Evolutionary conservation across 2,888 invertebrate genomes (phyloP).

Genomic region (Chloroclystis v-ata): DNA sequence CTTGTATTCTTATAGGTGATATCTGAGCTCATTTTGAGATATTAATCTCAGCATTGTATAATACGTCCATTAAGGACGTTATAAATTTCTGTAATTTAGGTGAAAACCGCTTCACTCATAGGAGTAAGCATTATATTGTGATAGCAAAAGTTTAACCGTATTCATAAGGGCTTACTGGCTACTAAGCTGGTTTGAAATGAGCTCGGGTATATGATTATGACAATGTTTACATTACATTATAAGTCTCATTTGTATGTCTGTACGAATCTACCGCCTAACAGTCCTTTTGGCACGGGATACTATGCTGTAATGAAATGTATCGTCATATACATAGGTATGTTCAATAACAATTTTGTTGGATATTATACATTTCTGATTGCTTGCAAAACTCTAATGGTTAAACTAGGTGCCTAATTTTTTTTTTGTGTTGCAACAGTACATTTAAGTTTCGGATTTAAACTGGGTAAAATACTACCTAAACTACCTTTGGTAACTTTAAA

Average conservation of each 20-base stretch:
- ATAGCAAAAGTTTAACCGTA: background rate
- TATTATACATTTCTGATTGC: background rate
- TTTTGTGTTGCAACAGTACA: no score
- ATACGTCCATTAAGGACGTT: background rate
- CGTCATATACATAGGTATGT: constrained; percentile 10
- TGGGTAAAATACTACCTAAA: no score
- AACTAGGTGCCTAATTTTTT: constrained; percentile 2
- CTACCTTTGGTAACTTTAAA: background rate
- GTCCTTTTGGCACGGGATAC: constrained; percentile 24
- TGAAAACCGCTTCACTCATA: background rate
- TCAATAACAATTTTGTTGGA: constrained; percentile 19
- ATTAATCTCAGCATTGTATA: background rate
- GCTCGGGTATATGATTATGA: constrained; percentile 22
- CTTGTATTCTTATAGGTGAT: constrained; percentile 21
- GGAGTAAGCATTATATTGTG: background rate
- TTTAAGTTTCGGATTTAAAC: no score
- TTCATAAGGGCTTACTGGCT: background rate
- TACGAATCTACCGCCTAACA: constrained; percentile 25
- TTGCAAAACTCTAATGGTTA: background rate
- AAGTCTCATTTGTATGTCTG: constrained; percentile 26
- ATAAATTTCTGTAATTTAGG: background rate
- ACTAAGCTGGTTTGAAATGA: constrained; percentile 11
- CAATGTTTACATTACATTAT: constrained; percentile 25
- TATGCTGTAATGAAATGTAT: constrained; percentile 18
- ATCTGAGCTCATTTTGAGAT: constrained; percentile 20